A percentile compares a stretch with the other conserved stretches of the same genome.
These are phyloP conservation scores for Philonicus albiceps DNA, from an alignment of 2,888 invertebrate species.

Conservation along the genomic window DNA sequence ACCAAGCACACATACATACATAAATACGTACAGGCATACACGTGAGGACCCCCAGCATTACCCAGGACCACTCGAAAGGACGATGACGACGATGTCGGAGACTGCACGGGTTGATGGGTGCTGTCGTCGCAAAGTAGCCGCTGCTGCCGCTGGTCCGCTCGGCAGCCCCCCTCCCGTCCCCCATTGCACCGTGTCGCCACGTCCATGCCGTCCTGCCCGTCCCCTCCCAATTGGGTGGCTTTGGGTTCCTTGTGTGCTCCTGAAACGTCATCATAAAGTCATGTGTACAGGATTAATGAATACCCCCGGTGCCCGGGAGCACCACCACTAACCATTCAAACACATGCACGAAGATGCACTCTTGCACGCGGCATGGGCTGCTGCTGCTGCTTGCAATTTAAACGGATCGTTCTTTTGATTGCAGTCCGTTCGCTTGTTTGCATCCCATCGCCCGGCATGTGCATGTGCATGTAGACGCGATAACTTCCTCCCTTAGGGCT, in stretches of 20 bases:
- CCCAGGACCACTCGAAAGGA: constrained; percentile 46
- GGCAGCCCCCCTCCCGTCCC: not conserved
- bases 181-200: not conserved
- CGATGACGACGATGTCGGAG: constrained; percentile 47
- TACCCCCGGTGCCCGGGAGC: constrained; percentile 45
- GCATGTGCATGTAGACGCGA: not conserved
- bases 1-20: constrained; percentile 48
- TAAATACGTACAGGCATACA: not conserved
- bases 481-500: not conserved
- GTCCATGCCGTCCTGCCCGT: not conserved
- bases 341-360: constrained; percentile 18
- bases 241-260: constrained; percentile 26
- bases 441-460: not conserved
- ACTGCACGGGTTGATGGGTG: constrained; percentile 24
- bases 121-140: constrained; percentile 42
- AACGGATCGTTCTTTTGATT: constrained; percentile 49
- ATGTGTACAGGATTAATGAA: constrained; percentile 53
- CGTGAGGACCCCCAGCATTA: not conserved
- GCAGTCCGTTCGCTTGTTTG: constrained; percentile 45
- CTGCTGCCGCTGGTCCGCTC: constrained; percentile 39
- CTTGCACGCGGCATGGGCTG: constrained; percentile 36
- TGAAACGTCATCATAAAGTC: constrained; percentile 52
- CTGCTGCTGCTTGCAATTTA: constrained; percentile 44
- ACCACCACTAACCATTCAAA: not conserved
- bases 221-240: not conserved